Base-by-base conservation (phyloP, 2,888 invertebrate species). In the Steinernema hermaphroditum region DNA sequence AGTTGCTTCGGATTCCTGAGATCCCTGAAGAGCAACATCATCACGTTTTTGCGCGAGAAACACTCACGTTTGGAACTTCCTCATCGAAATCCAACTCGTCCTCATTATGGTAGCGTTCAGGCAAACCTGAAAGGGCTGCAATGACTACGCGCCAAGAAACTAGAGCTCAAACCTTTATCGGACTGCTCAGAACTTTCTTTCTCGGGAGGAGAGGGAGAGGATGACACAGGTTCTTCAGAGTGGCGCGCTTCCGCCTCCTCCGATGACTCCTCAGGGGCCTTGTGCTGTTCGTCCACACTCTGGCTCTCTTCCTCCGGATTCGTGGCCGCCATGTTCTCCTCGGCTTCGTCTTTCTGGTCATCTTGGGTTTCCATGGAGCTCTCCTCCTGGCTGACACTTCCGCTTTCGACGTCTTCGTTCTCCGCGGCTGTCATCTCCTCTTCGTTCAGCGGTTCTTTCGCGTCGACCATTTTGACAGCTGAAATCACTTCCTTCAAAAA, bases 31-130 rank as follows among this genome's bases (percentile, higher is more conserved):
- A n/a, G 9, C 29, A 32, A 8, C 32, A 8, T 29, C 16, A 29
- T 16, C 50, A 62, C 62, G 32, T 62, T 62, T 2, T 9, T 8
- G 37, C 9, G 46, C 4, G 22, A 50, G 29, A 2, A 54, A 8
- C 19, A 27, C 9, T 54, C 57, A 71, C 37, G 16, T 71, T 37
- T 14, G 29, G 68, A 72, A 41, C 19, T n/a, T 69, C 77, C 27
- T 77, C 72, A 9, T 72, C 74, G 32, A 29, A 76, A 41, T 77
- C 77, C 69, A 76, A 41, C 50, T 77, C 77, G 24, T 75, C 74
- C 32, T 54, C 70, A 43, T 77, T 72, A 27, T 76, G 72, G 1
- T 71, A 74, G 41, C 70, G 69, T 16, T 29, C 14, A 1, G 43
- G 14, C 24, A 37, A 41, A 1, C 50, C 71, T 19, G n/a, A 29